Base-by-base conservation (phyloP, 2,113 vertebrate species). In the Lagenorhynchus albirostris region DNA sequence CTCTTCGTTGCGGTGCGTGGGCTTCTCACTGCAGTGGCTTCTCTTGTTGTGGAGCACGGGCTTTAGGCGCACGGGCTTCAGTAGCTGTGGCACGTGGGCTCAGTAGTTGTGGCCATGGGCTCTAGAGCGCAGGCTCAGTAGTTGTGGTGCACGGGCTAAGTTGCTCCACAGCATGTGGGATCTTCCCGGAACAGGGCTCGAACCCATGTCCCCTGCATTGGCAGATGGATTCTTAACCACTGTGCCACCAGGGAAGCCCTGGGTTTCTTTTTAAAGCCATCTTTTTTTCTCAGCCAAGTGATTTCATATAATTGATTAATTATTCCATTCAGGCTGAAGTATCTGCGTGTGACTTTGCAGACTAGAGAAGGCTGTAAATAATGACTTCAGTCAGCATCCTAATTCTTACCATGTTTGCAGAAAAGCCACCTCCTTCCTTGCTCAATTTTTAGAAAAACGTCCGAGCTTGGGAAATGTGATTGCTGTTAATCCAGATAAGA, bases 261-360 rank as follows among this genome's bases (percentile, higher is more conserved):
- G 31, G 29, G 44, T 88, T 90, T 97, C 82, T 96, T 97, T 95
- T 93, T 36, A 50, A 96, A 91, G 76, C 71, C 47, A 68, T 82
- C 70, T 95, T 91, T 96, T 96, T 86, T 93, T 89, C 77, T 74
- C 55, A 41, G 50, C 38, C 67, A 88, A 92, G 80, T 74, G 89
- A 80, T 94, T 94, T 82, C 41, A 68, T 47, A 10, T 85, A 71
- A 89, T 83, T 33, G 85, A 91, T 91, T 82, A 96, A 79, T 95
- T 86, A 84, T 71, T 89, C 67, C 55, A 20, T 73, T 67, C 38
- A n/a, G 82, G 38, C 65, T 62, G 55, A 77, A 91, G 50, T 71
- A 15, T 68, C 71, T 63, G 50, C 41, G 23, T 87, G 71, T 77
- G 79, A 86, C 41, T 93, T 71, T 65, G 44, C 25, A 89, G 87